phyloP scores from a whole-genome alignment of 2,113 vertebrate genomes.

The Siphamia tubifer region DNA sequence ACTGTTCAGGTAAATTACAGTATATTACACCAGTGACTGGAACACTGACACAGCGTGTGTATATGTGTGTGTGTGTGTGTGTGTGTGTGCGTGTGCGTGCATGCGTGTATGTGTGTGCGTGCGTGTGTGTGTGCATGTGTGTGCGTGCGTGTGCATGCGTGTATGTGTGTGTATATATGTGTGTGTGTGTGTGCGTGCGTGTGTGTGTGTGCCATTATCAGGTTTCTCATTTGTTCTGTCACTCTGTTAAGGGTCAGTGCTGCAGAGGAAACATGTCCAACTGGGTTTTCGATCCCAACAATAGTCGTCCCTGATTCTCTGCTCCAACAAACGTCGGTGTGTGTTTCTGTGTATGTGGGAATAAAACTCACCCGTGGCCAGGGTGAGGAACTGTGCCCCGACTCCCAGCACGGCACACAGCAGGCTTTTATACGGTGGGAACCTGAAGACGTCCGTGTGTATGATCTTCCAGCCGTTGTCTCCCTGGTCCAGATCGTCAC shows the following conservation, averaged over 20 bases:
- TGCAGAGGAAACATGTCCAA: not conserved
- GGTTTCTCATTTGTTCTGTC: not conserved
- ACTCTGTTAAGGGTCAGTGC: not conserved
- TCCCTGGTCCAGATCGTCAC: slow-evolving; percentile 90
- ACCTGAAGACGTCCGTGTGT: slow-evolving; percentile 92
- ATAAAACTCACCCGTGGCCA: slow-evolving; percentile 84
- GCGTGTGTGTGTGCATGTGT: too few species aligned
- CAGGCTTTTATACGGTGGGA: slow-evolving; percentile 87
- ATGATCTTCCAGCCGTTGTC: slow-evolving; percentile 97
- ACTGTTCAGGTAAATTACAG: too few species aligned
- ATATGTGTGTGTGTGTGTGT: too few species aligned
- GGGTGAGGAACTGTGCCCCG: slow-evolving; percentile 90
- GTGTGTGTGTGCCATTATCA: not conserved
- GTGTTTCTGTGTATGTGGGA: not conserved
- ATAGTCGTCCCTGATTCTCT: not conserved
- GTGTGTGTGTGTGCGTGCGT: too few species aligned
- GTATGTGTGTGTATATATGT: too few species aligned
- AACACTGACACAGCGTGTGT: not conserved
- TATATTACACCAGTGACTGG: too few species aligned
- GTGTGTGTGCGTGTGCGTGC: too few species aligned
- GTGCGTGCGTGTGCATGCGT: too few species aligned
- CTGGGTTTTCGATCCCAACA: not conserved
- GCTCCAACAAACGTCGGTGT: not conserved
- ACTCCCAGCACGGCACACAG: slow-evolving; percentile 89
- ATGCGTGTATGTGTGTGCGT: too few species aligned